phyloP scores from a whole-genome alignment of 2,113 vertebrate species.

The Microcebus lehilahytsara region DNA sequence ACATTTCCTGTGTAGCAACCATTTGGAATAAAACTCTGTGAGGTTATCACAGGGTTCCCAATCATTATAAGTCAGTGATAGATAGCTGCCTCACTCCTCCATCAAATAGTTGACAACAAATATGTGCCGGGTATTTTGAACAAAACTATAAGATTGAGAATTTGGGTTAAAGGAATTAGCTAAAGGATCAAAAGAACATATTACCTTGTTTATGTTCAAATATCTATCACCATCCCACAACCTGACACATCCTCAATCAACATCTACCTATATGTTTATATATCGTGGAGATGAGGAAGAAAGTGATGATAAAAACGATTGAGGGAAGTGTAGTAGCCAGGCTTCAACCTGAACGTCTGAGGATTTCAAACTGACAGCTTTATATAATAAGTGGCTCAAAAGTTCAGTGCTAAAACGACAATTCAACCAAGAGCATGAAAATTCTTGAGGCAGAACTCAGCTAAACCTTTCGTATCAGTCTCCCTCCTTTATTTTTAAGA shows the following conservation, averaged over 20 bases:
- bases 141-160: not conserved
- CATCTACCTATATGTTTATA: not conserved
- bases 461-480: not conserved
- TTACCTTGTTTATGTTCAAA: not conserved
- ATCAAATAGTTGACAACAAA: not conserved
- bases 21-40: not conserved
- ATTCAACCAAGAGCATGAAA: not conserved
- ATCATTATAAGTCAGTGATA: not conserved
- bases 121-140: not conserved
- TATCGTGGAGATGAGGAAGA: not conserved
- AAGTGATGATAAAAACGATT: not conserved
- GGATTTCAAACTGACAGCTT: not conserved
- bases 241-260: not conserved
- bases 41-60: not conserved
- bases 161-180: not conserved
- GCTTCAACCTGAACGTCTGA: not conserved
- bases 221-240: not conserved
- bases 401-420: not conserved
- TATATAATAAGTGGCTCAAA: not conserved
- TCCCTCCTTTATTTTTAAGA: conserved; percentile 23
- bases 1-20: not conserved
- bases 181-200: not conserved
- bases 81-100: not conserved
- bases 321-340: not conserved
- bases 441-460: conserved; percentile 34